phyloP scores from a whole-genome alignment of 1,140 invertebrate genomes.

The Chrysoperla carnea region DNA sequence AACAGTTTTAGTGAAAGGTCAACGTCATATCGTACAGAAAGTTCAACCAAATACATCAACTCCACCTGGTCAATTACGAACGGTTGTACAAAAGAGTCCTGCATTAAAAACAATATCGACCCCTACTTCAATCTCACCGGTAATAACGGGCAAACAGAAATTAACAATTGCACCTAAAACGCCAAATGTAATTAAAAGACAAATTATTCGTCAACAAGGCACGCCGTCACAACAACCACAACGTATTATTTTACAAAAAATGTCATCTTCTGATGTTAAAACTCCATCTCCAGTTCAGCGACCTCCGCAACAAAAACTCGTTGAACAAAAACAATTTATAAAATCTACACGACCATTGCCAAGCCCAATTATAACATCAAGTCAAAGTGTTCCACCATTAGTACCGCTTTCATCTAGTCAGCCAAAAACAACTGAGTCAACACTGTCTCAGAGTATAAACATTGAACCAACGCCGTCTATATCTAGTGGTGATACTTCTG shows the following conservation, averaged over 20 bases:
- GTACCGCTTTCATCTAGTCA: slow-evolving; percentile 16
- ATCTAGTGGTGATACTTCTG: slow-evolving; percentile 5
- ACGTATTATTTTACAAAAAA: neutral
- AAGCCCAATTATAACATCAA: slow-evolving; percentile 3
- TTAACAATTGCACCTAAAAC: neutral
- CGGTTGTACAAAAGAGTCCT: too few relatives aligned
- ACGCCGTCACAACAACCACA: neutral
- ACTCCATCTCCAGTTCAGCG: neutral
- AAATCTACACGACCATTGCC: slow-evolving; percentile 9
- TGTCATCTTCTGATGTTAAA: neutral
- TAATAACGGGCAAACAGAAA: neutral
- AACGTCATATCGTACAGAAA: slow-evolving; percentile 7
- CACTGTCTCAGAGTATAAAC: slow-evolving; percentile 3
- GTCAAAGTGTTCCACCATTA: slow-evolving; percentile 7
- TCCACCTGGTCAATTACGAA: neutral
- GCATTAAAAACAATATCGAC: neutral
- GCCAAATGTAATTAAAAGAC: neutral
- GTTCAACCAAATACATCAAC: neutral
- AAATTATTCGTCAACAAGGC: neutral
- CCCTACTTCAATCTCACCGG: neutral
- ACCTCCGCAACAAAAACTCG: neutral
- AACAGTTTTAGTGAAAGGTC: slow-evolving; percentile 4
- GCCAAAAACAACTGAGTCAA: slow-evolving; percentile 17
- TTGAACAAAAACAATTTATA: slow-evolving; percentile 11
- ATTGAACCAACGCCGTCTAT: slow-evolving; percentile 2